phyloP scores from a whole-genome alignment of 2,888 invertebrate species.

The Stomorhina lunata region DNA sequence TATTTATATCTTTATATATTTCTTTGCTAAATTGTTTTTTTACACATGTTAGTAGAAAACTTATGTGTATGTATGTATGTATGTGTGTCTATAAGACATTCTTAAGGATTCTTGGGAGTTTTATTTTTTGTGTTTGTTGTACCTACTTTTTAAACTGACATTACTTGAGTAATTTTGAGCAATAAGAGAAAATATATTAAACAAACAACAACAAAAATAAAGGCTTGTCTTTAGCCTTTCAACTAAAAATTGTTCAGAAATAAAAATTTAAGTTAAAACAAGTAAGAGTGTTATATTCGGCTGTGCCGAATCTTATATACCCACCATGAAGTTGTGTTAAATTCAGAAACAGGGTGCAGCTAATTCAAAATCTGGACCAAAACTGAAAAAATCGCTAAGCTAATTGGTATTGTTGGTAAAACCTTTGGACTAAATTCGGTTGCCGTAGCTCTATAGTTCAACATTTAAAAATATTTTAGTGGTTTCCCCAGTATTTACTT shows the following conservation, averaged over 20 bases:
- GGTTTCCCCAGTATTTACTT: too few relatives aligned
- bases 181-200: conserved; percentile 21
- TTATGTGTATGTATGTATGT: too few relatives aligned
- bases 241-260: conserved; percentile 1
- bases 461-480: too few relatives aligned
- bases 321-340: not conserved
- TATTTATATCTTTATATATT: conserved; percentile 49
- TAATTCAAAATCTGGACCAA: too few relatives aligned
- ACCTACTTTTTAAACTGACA: conserved; percentile 44
- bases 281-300: too few relatives aligned
- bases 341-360: too few relatives aligned
- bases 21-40: conserved; percentile 41
- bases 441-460: too few relatives aligned
- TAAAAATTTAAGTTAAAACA: too few relatives aligned
- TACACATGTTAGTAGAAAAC: not conserved
- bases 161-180: conserved; percentile 53
- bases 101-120: conserved; percentile 69
- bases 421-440: too few relatives aligned
- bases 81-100: conserved; percentile 56
- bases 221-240: conserved; percentile 49
- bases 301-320: too few relatives aligned
- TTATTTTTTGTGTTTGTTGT: not conserved
- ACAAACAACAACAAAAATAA: conserved; percentile 40
- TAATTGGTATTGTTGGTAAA: too few relatives aligned
- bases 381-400: too few relatives aligned